Conservation (phyloP, 2,797 vertebrate species). For the Phrynocephalus vlangalii region DNA sequence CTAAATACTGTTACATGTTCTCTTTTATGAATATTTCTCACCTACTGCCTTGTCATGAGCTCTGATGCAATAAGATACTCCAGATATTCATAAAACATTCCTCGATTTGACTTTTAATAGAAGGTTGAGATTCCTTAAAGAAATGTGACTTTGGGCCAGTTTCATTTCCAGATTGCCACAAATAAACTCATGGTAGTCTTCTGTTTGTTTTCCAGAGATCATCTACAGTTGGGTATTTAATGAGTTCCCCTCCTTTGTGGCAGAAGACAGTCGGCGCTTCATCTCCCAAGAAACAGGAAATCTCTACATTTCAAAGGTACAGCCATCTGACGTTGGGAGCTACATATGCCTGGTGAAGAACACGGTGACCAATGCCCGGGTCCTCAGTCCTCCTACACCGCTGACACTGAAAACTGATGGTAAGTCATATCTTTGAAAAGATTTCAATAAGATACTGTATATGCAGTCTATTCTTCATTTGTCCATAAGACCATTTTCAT, state of each 20-base stretch:
- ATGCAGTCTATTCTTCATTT: too few relatives aligned
- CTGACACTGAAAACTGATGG: conserved; percentile 93
- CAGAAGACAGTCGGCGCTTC: conserved; percentile 96
- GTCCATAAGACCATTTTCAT: too few relatives aligned
- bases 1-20: background rate
- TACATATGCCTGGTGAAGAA: conserved; percentile 98
- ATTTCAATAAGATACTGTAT: too few relatives aligned
- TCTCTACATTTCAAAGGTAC: conserved; percentile 97
- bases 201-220: conserved; percentile 83
- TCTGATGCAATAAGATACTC: background rate
- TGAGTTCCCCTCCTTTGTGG: conserved; percentile 95
- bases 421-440: conserved; percentile 75
- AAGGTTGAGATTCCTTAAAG: background rate
- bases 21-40: background rate
- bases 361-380: conserved; percentile 89
- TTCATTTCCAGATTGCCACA: background rate
- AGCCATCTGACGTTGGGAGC: conserved; percentile 95
- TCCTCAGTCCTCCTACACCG: conserved; percentile 94
- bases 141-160: background rate
- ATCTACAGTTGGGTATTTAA: conserved; percentile 98
- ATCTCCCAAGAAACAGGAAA: conserved; percentile 97
- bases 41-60: background rate
- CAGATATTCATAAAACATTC: background rate
- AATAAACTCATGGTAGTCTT: conserved; percentile 1
- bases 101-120: background rate